These are phyloP conservation scores for Dreissena polymorpha DNA, from an alignment of 1,140 invertebrate genomes.

Conservation along the genomic window DNA sequence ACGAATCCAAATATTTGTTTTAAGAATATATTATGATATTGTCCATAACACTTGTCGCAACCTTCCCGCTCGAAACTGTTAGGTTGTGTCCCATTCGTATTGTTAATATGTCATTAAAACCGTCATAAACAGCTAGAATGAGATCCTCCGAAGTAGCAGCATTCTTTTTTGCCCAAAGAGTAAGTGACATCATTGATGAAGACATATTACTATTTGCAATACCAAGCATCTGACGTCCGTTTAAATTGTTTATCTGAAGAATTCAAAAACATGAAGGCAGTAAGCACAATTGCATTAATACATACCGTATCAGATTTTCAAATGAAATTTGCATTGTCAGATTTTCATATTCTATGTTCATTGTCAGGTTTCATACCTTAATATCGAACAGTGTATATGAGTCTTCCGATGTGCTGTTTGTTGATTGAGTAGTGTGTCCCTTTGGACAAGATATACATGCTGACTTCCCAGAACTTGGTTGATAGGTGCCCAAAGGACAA, in stretches of 20 bases:
- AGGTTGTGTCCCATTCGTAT: neutral
- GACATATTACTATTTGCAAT: no score
- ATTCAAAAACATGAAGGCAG: no score
- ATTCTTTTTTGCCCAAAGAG: neutral
- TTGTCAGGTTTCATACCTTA: no score
- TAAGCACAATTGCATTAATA: no score
- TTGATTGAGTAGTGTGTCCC: conserved; percentile 6
- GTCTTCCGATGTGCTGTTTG: neutral
- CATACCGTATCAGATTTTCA: no score
- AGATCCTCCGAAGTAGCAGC: neutral
- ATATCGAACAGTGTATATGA: no score
- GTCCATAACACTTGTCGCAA: no score
- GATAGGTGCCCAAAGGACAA: neutral
- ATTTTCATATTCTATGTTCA: no score
- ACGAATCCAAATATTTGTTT: no score
- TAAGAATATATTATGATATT: no score
- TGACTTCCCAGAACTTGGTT: neutral
- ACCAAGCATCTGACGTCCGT: neutral
- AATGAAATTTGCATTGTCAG: no score
- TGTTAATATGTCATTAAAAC: neutral
- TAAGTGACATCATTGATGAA: neutral
- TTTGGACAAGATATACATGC: conserved; percentile 15
- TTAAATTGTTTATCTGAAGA: neutral
- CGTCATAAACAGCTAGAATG: neutral
- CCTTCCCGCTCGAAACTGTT: neutral